phyloP scores from a whole-genome alignment of 2,888 invertebrate genomes.

The Xestoiulus laeticollis region DNA sequence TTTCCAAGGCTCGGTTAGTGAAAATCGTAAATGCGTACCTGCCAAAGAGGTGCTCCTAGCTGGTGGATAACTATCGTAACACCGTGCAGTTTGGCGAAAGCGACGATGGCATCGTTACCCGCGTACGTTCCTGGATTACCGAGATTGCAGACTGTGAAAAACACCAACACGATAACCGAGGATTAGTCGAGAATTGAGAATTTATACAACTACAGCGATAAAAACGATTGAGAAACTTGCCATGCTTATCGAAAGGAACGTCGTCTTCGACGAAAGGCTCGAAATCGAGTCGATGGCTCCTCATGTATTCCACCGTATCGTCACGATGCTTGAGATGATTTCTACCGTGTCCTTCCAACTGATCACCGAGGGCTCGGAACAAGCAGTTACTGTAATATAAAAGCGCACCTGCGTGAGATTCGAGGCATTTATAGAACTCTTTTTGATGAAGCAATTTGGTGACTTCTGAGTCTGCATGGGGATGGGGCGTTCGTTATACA shows the following conservation, averaged over 20 bases:
- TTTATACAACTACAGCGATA: not conserved
- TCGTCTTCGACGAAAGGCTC: conserved; percentile 68
- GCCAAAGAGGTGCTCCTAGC: conserved; percentile 63
- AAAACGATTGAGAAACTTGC: conserved; percentile 60
- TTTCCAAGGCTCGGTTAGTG: too few relatives aligned
- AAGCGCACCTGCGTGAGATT: too few relatives aligned
- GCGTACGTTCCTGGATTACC: conserved; percentile 67
- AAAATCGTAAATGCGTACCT: conserved; percentile 53
- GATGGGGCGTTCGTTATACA: too few relatives aligned
- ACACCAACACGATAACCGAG: conserved; percentile 16
- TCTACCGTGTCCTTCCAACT: conserved; percentile 66
- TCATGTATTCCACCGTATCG: conserved; percentile 66
- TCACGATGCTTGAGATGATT: conserved; percentile 66
- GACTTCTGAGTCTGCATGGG: too few relatives aligned
- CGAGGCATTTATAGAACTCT: conserved; percentile 46
- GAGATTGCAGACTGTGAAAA: conserved; percentile 61
- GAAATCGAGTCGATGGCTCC: conserved; percentile 65
- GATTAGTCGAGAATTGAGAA: too few relatives aligned
- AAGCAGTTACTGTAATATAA: conserved; percentile 67
- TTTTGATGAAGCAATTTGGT: too few relatives aligned
- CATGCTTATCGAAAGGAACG: conserved; percentile 66
- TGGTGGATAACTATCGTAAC: conserved; percentile 67
- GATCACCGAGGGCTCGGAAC: conserved; percentile 68
- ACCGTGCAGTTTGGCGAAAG: conserved; percentile 66
- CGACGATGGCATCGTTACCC: conserved; percentile 68